These are phyloP conservation scores for Catostylus mosaicus DNA, from an alignment of 30 jellyfish, hydroid and myxozoan species.

Conservation along the genomic window DNA sequence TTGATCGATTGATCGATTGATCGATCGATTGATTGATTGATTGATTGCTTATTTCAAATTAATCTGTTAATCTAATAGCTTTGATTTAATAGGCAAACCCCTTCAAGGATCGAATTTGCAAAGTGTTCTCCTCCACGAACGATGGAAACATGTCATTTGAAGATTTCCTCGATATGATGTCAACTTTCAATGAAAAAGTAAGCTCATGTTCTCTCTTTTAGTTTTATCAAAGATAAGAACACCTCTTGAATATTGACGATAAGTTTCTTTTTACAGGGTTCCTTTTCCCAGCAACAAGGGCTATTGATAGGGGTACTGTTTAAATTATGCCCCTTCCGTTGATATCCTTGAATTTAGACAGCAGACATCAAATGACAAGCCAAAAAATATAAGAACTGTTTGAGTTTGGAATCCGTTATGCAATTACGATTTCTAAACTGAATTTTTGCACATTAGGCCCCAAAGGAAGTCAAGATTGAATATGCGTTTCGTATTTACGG, in stretches of 20 bases:
- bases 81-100: conserved; percentile 88
- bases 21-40: background rate
- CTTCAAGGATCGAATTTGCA: conserved; percentile 90
- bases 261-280: no score
- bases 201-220: background rate
- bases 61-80: no score
- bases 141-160: conserved; percentile 97
- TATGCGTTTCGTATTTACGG: conserved; percentile 95
- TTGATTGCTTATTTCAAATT: background rate
- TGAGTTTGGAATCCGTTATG: no score
- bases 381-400: no score
- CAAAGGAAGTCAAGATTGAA: conserved; percentile 91
- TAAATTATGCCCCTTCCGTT: no score
- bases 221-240: no score
- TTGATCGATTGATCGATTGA: background rate
- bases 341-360: no score
- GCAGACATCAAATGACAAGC: no score
- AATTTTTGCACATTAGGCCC: conserved; percentile 55
- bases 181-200: conserved; percentile 90
- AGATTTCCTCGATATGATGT: conserved; percentile 98
- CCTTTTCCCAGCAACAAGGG: no score
- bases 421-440: background rate
- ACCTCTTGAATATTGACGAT: no score
- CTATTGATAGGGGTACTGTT: no score
- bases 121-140: conserved; percentile 81